phyloP scores from a whole-genome alignment of 2,888 invertebrate species.

The Emmelina monodactyla region DNA sequence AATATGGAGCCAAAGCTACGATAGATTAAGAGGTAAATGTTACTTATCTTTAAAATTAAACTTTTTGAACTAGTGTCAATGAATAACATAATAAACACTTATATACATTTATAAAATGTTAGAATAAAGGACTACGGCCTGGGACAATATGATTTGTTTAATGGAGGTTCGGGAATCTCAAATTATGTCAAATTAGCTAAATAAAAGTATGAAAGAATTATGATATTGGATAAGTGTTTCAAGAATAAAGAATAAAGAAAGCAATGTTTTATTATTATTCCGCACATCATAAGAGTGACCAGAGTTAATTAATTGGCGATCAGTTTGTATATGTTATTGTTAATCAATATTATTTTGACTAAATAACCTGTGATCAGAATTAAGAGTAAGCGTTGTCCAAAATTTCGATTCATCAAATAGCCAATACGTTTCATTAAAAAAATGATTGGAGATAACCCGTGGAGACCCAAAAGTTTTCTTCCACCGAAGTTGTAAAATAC shows the following conservation, averaged over 20 bases:
- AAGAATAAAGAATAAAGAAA: conserved; percentile 53
- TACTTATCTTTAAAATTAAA: neutral
- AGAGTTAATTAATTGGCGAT: too few relatives aligned
- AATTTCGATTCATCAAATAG: too few relatives aligned
- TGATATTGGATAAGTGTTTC: conserved; percentile 40
- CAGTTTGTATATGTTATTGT: too few relatives aligned
- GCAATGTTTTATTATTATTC: too few relatives aligned
- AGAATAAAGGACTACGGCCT: conserved; percentile 28
- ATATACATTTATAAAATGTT: conserved; percentile 26
- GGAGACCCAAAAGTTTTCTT: too few relatives aligned
- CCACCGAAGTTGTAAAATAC: too few relatives aligned
- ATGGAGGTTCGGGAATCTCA: conserved; percentile 37
- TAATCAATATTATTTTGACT: too few relatives aligned
- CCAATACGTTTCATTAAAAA: too few relatives aligned
- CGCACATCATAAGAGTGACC: too few relatives aligned
- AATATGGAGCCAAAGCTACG: neutral
- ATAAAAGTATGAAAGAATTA: conserved; percentile 25
- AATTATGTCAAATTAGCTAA: conserved; percentile 50
- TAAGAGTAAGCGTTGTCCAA: too few relatives aligned
- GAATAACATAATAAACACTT: conserved; percentile 24
- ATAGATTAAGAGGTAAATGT: neutral
- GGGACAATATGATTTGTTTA: conserved; percentile 55
- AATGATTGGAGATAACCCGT: too few relatives aligned
- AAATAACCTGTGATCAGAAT: too few relatives aligned
- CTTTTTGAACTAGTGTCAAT: conserved; percentile 17